Evolutionary conservation across 1,140 invertebrate genomes (phyloP).

Genomic region (Pseudomyrmex dendroicus): DNA sequence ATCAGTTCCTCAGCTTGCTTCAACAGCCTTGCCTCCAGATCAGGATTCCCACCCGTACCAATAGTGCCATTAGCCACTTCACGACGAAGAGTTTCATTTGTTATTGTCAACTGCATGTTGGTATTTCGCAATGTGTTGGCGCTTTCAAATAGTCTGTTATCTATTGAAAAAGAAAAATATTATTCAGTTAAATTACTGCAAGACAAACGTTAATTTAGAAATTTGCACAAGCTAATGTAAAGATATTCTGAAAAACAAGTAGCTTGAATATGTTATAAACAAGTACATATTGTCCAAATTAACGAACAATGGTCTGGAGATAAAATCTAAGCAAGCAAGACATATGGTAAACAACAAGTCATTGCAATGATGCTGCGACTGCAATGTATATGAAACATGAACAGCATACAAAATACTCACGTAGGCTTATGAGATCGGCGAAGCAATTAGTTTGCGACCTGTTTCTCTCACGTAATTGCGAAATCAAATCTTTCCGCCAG

Average conservation of each 20-base stretch:
- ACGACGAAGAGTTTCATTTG: slow-evolving; percentile 92
- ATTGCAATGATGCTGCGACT: neutral
- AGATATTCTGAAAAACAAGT: neutral
- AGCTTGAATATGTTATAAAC: neutral
- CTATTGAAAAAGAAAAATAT: slow-evolving; percentile 85
- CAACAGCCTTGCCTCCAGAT: slow-evolving; percentile 93
- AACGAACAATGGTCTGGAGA: neutral
- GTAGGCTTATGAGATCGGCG: slow-evolving; percentile 88
- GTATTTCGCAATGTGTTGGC: slow-evolving; percentile 91
- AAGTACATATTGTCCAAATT: neutral
- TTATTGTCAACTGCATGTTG: slow-evolving; percentile 93
- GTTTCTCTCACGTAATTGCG: slow-evolving; percentile 87
- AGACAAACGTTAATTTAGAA: neutral
- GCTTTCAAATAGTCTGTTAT: slow-evolving; percentile 94
- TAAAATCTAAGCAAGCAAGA: neutral
- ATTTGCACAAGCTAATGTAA: neutral
- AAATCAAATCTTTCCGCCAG: slow-evolving; percentile 87
- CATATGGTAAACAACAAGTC: slow-evolving; percentile 23
- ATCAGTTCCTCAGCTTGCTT: slow-evolving; percentile 96
- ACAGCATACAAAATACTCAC: slow-evolving; percentile 80
- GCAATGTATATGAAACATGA: neutral
- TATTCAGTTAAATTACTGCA: neutral
- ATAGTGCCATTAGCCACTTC: slow-evolving; percentile 84
- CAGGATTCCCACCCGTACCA: slow-evolving; percentile 81
- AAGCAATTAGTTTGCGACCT: slow-evolving; percentile 86